Evolutionary conservation across 2,888 invertebrate species (phyloP).

Genomic region (Cyaniris semiargus): DNA sequence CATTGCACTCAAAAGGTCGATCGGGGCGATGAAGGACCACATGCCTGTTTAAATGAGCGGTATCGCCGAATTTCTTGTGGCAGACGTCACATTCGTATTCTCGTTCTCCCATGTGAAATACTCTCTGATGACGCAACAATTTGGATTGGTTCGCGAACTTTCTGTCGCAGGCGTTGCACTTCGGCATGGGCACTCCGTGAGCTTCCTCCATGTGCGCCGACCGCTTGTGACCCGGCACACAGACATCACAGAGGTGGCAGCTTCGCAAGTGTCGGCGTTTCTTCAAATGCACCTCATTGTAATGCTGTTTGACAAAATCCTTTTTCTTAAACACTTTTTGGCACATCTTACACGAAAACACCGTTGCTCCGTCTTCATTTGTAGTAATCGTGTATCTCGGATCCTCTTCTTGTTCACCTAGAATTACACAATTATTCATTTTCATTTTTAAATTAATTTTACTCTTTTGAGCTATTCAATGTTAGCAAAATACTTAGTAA

Average conservation of each 20-base stretch:
- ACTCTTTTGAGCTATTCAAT: background rate
- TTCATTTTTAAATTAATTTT: background rate
- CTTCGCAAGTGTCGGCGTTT: background rate
- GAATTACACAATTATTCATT: conserved; percentile 7
- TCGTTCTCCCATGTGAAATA: background rate
- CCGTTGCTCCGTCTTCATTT: background rate
- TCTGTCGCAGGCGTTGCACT: conserved; percentile 51
- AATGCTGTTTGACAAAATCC: background rate
- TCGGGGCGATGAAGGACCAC: background rate
- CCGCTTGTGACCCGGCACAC: conserved; percentile 46
- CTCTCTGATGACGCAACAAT: background rate
- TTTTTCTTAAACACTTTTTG: background rate
- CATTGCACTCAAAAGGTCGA: background rate
- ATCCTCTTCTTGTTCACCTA: conserved; percentile 18
- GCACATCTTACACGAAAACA: background rate
- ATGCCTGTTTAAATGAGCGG: background rate
- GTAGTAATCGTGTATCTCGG: conserved; percentile 15
- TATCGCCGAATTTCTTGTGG: background rate
- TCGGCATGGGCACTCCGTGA: conserved; percentile 50
- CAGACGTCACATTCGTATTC: background rate
- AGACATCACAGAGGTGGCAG: conserved; percentile 38
- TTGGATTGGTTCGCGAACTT: conserved; percentile 48
- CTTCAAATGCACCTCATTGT: background rate
- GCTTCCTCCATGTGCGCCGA: conserved; percentile 50
- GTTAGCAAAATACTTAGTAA: no score